Percentiles rank a stretch among this genome's conserved stretches.
Conservation (phyloP, 64 coral and sea anemone species). For the Catalaphyllia jardinei region DNA sequence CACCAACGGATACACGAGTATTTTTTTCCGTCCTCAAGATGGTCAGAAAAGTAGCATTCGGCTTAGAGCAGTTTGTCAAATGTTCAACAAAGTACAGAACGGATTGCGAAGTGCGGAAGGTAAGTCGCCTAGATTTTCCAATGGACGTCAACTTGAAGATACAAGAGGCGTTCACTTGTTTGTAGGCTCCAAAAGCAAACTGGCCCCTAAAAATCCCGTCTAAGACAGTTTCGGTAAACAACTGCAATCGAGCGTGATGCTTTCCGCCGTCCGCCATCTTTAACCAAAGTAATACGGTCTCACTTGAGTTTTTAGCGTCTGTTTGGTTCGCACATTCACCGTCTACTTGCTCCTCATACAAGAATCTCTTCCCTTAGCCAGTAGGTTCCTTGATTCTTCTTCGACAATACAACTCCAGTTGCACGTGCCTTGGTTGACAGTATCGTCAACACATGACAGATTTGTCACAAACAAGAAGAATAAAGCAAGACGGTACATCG, state of each 20-base stretch:
- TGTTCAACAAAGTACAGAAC: constrained; percentile 6
- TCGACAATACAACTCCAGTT: constrained; percentile 3
- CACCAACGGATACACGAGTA: not conserved
- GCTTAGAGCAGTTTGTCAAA: not conserved
- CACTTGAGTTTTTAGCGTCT: not conserved
- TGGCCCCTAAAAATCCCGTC: not conserved
- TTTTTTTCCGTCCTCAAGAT: not conserved
- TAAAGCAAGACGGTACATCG: not conserved
- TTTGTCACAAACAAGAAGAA: not conserved
- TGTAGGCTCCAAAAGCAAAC: not conserved
- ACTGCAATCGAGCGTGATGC: not conserved
- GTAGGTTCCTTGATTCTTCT: not conserved
- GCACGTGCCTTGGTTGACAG: not conserved
- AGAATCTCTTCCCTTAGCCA: not conserved
- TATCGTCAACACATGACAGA: not conserved
- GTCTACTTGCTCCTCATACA: not conserved
- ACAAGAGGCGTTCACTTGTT: not conserved
- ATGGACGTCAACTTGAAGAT: not conserved
- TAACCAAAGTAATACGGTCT: not conserved
- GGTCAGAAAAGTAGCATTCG: not conserved
- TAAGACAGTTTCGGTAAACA: not conserved
- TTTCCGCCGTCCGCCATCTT: not conserved
- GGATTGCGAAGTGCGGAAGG: not conserved
- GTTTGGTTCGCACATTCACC: not conserved
- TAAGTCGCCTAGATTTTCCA: not conserved